These are phyloP conservation scores for Sisor rabdophorus DNA, from an alignment of 2,113 vertebrate genomes.

Conservation along the genomic window DNA sequence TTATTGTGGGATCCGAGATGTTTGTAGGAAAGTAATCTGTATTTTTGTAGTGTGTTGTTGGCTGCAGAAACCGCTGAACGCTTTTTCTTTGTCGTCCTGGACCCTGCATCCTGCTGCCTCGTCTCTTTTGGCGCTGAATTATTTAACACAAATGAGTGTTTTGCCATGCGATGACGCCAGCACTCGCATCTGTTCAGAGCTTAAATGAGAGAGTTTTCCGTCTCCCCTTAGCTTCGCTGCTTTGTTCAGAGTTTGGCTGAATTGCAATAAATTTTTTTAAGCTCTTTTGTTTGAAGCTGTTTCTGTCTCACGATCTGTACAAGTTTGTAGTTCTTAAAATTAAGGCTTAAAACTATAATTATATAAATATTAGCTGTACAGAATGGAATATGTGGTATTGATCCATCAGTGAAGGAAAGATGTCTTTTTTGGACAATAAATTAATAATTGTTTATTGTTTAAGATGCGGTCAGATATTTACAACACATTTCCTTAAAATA, in stretches of 20 bases:
- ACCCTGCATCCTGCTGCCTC: constrained; percentile 24
- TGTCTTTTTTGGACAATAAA: not conserved
- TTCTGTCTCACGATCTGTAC: no score
- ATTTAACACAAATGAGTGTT: constrained; percentile 41
- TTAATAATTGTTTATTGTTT: not conserved
- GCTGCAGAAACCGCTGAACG: not conserved
- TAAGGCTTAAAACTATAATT: not conserved
- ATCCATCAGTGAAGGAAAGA: not conserved
- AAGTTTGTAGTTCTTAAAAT: no score
- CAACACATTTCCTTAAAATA: not conserved
- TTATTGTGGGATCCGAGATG: not conserved
- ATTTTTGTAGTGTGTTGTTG: constrained; percentile 1
- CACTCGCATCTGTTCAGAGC: constrained; percentile 22
- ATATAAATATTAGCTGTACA: not conserved
- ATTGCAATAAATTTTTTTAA: not conserved
- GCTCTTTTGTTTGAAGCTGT: not conserved
- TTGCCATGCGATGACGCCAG: constrained; percentile 29
- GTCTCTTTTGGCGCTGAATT: constrained; percentile 35
- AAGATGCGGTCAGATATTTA: not conserved
- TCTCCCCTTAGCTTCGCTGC: not conserved
- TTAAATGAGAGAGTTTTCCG: constrained; percentile 32
- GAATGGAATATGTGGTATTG: not conserved
- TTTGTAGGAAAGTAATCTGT: not conserved
- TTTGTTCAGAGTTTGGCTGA: not conserved
- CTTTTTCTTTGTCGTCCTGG: not conserved